These are phyloP conservation scores for Hyppa rectilinea DNA, from an alignment of 2,888 invertebrate species.

Conservation along the genomic window DNA sequence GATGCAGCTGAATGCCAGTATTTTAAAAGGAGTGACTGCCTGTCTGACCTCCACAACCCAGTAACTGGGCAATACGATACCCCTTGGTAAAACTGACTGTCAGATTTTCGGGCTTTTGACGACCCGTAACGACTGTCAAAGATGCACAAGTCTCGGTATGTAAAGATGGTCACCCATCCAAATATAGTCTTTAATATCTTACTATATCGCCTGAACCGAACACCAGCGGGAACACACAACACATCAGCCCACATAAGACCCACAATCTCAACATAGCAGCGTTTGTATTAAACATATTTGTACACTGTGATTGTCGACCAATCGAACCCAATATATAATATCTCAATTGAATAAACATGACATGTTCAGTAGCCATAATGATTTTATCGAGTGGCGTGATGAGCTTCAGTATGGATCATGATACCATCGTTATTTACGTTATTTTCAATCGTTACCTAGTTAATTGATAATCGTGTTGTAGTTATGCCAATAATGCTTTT, in stretches of 20 bases:
- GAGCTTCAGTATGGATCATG: neutral
- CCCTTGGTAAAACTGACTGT: neutral
- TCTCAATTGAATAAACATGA: slow-evolving; percentile 35
- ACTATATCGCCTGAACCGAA: slow-evolving; percentile 38
- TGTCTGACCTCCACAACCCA: neutral
- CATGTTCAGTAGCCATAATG: slow-evolving; percentile 54
- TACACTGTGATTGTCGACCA: neutral
- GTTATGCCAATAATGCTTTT: neutral
- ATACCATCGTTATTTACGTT: slow-evolving; percentile 27
- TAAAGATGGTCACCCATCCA: too few relatives aligned
- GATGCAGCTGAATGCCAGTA: neutral
- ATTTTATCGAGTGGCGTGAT: slow-evolving; percentile 47
- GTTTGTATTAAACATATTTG: neutral
- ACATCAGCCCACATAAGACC: slow-evolving; percentile 24
- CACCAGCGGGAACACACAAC: slow-evolving; percentile 7
- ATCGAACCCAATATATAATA: slow-evolving; percentile 52
- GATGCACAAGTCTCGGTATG: too few relatives aligned
- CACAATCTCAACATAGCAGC: slow-evolving; percentile 39
- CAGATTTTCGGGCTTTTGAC: too few relatives aligned
- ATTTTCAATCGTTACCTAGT: slow-evolving; percentile 18
- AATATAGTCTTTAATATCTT: slow-evolving; percentile 25
- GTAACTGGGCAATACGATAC: neutral
- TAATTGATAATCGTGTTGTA: slow-evolving; percentile 18
- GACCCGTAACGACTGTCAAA: too few relatives aligned
- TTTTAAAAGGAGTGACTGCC: neutral